phyloP scores from a whole-genome alignment of 53 echinoderm and acorn worm species.

The Arbacia lixula region DNA sequence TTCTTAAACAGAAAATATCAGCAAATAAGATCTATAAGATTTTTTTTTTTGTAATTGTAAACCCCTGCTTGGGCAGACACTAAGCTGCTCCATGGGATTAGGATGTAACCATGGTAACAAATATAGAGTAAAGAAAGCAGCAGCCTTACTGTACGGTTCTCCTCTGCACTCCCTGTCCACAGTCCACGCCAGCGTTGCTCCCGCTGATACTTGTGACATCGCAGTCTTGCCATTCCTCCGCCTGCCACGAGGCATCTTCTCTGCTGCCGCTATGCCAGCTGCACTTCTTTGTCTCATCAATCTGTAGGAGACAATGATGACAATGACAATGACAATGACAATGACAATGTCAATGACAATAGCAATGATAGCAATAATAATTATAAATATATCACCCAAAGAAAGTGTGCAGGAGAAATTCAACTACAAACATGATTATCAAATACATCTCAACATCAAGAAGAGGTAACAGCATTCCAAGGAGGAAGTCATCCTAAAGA shows the following conservation, averaged over 20 bases:
- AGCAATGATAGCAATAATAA: no score
- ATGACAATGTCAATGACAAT: no score
- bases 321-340: neutral
- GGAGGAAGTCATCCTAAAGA: no score
- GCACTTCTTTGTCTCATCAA: slow-evolving; percentile 44
- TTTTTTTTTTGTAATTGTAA: neutral
- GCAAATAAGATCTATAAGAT: neutral
- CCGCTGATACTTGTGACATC: slow-evolving; percentile 25
- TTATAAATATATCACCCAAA: no score
- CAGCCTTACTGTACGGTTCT: slow-evolving; percentile 76
- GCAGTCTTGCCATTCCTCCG: slow-evolving; percentile 57
- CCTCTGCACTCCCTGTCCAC: slow-evolving; percentile 74
- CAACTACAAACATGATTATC: no score
- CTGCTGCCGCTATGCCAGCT: slow-evolving; percentile 5
- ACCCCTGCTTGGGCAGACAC: neutral
- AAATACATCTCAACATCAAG: no score
- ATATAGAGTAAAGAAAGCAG: neutral
- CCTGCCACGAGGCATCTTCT: slow-evolving; percentile 44
- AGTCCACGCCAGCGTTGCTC: slow-evolving; percentile 39
- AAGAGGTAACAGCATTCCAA: no score
- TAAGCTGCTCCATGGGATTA: no score
- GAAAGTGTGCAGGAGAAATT: no score
- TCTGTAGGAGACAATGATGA: slow-evolving; percentile 5
- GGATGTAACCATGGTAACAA: no score
- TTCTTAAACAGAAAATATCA: no score